Base-by-base conservation (phyloP, 2,113 vertebrate genomes). In the Ceyx cyanopectus region DNA sequence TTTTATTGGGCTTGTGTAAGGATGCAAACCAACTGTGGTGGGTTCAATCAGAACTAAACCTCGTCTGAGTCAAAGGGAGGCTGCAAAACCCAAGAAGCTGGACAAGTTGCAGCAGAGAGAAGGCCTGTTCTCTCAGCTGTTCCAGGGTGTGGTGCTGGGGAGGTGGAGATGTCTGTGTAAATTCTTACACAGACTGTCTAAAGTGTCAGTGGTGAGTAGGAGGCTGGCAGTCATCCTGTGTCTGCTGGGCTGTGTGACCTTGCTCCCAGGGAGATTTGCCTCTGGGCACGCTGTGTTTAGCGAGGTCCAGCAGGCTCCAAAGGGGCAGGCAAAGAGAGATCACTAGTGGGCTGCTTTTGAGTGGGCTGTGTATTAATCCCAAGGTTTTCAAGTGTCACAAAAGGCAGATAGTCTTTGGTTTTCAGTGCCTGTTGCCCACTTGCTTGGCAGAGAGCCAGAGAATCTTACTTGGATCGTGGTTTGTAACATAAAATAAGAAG, bases 121-220 rank as follows among this genome's bases (percentile, higher is more conserved):
- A 92, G 89, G 78, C 85, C 15, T 69, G 86, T 60, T 94, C 95
- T 88, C 93, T 96, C 97, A 97, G 96, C 97, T 96, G 94, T 93
- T 96, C 15, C 51, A 69, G 90, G 86, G 77, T 67, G 90, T 81
- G 81, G 91, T 89, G 61, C 30, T 77, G 78, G n/a, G 89, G 70
- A 93, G 67, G 68, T 90, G 63, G 61, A 79, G 50, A 29, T 70
- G 78, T 82, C 81, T 89, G 34, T 81, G 41, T 50, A 30, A 63
- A 30, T 56, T 48, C 57, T 75, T 37, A 40, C 51, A 67, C 3
- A 2, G 61, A 24, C 72, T 74, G 91, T 70, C 67, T 93, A 54
- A 85, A 80, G 76, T 94, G 94, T 94, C 83, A 19, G 29, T 62
- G 14, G 80, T 41, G 74, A 10, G 32, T 81, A 23, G 85, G 92